These are phyloP conservation scores for roundworm (Caenorhabditis elegans) DNA, from an alignment of 1,140 invertebrate genomes.

Conservation along the genomic window WBcel235 BX284602.5:10840501-10841000, in stretches of 20 bases:
- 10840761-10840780: too few species aligned
- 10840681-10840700: slow-evolving; percentile 97
- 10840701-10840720: slow-evolving; percentile 97
- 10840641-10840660: slow-evolving; percentile 93
- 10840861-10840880: too few species aligned
- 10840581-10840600: slow-evolving; percentile 96
- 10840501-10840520: slow-evolving; percentile 80
- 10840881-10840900: too few species aligned
- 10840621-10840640: slow-evolving; percentile 90
- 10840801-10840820: background rate
- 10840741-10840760: slow-evolving; percentile 87
- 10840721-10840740: slow-evolving; percentile 95
- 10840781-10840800: too few species aligned
- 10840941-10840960: slow-evolving; percentile 87
- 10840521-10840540: slow-evolving; percentile 77
- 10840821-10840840: too few species aligned
- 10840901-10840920: too few species aligned
- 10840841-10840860: too few species aligned
- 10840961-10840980: slow-evolving; percentile 99
- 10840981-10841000: slow-evolving; percentile 96
- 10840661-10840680: slow-evolving; percentile 96
- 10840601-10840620: slow-evolving; percentile 82
- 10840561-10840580: slow-evolving; percentile 82
- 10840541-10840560: slow-evolving; percentile 83
- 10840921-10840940: background rate